Base-by-base conservation (phyloP, 1,140 invertebrate species). In the Apis dorsata region DNA sequence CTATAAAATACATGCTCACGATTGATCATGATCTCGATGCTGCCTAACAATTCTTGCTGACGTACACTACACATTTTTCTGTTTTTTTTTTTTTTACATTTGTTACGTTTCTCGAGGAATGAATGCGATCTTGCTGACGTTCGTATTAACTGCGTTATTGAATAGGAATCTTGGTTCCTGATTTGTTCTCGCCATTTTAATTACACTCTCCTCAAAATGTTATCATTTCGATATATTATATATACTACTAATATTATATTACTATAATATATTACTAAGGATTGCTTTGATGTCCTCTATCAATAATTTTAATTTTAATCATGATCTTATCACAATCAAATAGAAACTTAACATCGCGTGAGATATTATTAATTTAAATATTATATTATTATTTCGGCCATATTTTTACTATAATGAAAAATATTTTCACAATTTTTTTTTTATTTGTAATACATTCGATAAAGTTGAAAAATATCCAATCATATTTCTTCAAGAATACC, bases 101-200 rank as follows among this genome's bases (percentile, higher is more conserved):
- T 21, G 0, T 53, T 44, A n/a, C 55, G 28, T 15, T 59, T 13
- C 11, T 28, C 9, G 55, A 57, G 28, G 55, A 59, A 11, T 73
- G 71, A 73, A 55, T 44, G 19, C 71, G 55, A 73, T 73, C 71
- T 34, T 73, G 55, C 71, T 73, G 71, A 73, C 53, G 71, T 2
- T 59, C 19, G 60, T 63, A 28, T 76, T 12, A n/a, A 63, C 44
- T 44, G n/a, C 28, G 8, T 28, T 21, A n/a, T 59, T 55, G 28
- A 55, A 73, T 28, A 59, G 28, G 10, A 73, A 21, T 5, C 28
- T 59, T 59, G 28, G 28, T n/a, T 55, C 24, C 1, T 49, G 44
- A 8, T 49, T 70, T 21, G 53, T 34, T 72, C 53, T 34, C 70
- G 19, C 19, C 17, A 2, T 17, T 60, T 60, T 59, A 17, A 74